Percentiles rank a stretch among this genome's conserved stretches.
Conservation (phyloP, 2,113 vertebrate species). For the Calidris pugnax region DNA sequence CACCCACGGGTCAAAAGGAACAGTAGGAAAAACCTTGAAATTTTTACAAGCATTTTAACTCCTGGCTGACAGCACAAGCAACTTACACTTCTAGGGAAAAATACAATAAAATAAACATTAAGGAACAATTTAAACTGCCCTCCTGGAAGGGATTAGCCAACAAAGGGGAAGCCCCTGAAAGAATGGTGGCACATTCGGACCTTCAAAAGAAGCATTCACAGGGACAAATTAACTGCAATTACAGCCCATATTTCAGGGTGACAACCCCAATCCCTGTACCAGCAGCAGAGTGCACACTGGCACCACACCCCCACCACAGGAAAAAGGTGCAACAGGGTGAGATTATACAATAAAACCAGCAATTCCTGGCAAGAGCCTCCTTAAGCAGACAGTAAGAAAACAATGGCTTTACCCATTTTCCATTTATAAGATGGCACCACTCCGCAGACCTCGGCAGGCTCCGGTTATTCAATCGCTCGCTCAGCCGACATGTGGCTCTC, state of each 20-base stretch:
- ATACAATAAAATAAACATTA: accelerated
- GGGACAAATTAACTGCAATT: accelerated
- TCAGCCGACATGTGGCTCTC: neutral
- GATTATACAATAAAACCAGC: accelerated
- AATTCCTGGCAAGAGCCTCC: neutral
- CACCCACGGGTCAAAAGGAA: neutral
- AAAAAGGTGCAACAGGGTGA: neutral
- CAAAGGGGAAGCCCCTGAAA: neutral
- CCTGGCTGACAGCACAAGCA: neutral
- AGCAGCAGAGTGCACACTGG: neutral
- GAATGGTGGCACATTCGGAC: accelerated
- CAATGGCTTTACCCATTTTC: slow-evolving; percentile 49
- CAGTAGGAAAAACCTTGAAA: neutral
- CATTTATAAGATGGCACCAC: neutral
- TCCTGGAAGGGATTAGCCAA: accelerated
- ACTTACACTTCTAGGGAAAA: accelerated
- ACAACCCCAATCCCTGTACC: accelerated
- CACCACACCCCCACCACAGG: neutral
- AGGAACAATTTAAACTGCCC: accelerated
- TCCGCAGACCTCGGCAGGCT: neutral
- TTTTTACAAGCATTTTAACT: neutral
- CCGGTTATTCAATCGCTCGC: neutral
- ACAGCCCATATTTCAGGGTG: accelerated
- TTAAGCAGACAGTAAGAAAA: neutral
- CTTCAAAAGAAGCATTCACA: neutral